These are phyloP conservation scores for Portevinia maculata DNA, from an alignment of 2,888 invertebrate species.

Conservation along the genomic window DNA sequence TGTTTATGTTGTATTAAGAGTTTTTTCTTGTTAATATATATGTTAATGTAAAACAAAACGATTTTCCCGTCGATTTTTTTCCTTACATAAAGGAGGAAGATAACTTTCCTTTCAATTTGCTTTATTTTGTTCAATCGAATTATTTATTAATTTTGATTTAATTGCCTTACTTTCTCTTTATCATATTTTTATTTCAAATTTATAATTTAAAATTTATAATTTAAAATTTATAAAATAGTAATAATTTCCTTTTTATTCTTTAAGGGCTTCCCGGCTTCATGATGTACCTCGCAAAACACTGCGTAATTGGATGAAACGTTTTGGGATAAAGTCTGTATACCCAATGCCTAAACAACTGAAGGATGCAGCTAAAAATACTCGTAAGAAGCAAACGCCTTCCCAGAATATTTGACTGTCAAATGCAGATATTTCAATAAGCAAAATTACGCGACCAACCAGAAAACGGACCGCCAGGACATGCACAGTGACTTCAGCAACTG, in stretches of 20 bases:
- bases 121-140: no score
- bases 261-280: conserved; percentile 85
- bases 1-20: no score
- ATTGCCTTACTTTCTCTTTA: no score
- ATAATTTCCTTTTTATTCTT: conserved; percentile 1
- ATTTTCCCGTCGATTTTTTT: no score
- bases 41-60: no score
- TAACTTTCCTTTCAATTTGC: no score
- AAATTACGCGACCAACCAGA: conserved; percentile 8
- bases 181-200: no score
- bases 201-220: no score
- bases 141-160: no score
- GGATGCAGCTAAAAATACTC: conserved; percentile 84
- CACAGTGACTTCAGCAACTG: conserved; percentile 54
- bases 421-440: not conserved
- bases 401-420: conserved; percentile 40
- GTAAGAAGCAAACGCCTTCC: conserved; percentile 49
- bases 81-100: no score
- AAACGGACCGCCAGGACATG: conserved; percentile 36
- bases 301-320: conserved; percentile 86
- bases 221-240: no score
- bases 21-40: no score
- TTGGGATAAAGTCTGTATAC: conserved; percentile 85
- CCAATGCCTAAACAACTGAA: conserved; percentile 85
- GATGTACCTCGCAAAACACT: conserved; percentile 86